Evolutionary conservation across 1,140 invertebrate genomes (phyloP).

Genomic region (Condylostylus longicornis): DNA sequence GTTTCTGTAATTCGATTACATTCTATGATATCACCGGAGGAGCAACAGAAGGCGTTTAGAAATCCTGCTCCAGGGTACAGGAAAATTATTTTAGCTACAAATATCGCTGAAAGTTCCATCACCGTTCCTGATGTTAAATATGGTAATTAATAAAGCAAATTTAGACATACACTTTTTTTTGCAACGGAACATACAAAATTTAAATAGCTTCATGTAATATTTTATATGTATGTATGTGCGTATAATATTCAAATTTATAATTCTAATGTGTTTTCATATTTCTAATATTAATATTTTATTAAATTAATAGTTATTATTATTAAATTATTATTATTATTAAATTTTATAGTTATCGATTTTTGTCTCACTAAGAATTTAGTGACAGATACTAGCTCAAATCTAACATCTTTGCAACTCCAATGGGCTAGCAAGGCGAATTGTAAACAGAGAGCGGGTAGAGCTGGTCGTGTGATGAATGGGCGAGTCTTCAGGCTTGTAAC

Average conservation of each 20-base stretch:
- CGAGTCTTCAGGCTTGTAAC: slow-evolving; percentile 74
- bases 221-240: slow-evolving; percentile 1
- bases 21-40: slow-evolving; percentile 20
- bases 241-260: background rate
- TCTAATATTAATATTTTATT: background rate
- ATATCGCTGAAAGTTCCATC: slow-evolving; percentile 94
- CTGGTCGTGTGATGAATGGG: slow-evolving; percentile 72
- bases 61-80: slow-evolving; percentile 38
- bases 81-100: slow-evolving; percentile 87
- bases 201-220: too few relatives aligned
- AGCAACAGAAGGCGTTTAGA: slow-evolving; percentile 23
- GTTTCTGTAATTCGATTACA: slow-evolving; percentile 23
- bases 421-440: slow-evolving; percentile 88
- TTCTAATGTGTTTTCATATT: background rate
- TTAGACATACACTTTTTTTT: background rate
- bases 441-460: slow-evolving; percentile 76
- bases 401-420: slow-evolving; percentile 55
- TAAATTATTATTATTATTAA: slow-evolving; percentile 5
- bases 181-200: too few relatives aligned
- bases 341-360: slow-evolving; percentile 77
- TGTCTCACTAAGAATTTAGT: slow-evolving; percentile 76
- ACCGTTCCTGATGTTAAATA: slow-evolving; percentile 88
- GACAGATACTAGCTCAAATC: slow-evolving; percentile 60
- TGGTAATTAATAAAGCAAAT: slow-evolving; percentile 34
- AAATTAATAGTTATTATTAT: background rate